Percentiles rank a stretch among this genome's conserved stretches.
Evolutionary conservation across 2,797 vertebrate genomes (phyloP).

Genomic region (Microchirus variegatus): DNA sequence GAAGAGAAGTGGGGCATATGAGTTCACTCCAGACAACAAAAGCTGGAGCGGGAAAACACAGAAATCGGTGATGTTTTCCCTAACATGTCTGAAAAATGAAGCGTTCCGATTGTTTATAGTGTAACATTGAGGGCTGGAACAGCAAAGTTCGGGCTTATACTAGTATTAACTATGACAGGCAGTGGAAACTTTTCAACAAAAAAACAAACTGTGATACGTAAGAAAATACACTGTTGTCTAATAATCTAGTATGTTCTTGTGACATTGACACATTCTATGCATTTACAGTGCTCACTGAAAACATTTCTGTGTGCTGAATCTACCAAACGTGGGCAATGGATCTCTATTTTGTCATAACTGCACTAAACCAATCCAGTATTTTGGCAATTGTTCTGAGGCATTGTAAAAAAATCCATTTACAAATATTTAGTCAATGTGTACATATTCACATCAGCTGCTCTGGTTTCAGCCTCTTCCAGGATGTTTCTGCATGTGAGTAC

Average conservation of each 20-base stretch:
- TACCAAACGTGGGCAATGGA: slow-evolving; percentile 25
- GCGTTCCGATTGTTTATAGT: slow-evolving; percentile 41
- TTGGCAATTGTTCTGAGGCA: slow-evolving; percentile 62
- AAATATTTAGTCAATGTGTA: slow-evolving; percentile 56
- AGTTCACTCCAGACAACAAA: slow-evolving; percentile 67
- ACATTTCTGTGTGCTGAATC: slow-evolving; percentile 21
- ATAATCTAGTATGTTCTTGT: slow-evolving; percentile 37
- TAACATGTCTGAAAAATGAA: slow-evolving; percentile 50
- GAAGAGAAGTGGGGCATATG: slow-evolving; percentile 50
- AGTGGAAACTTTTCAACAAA: slow-evolving; percentile 52
- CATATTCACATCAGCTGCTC: slow-evolving; percentile 35
- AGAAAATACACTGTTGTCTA: slow-evolving; percentile 25
- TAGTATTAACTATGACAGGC: slow-evolving; percentile 31
- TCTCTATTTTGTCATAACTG: slow-evolving; percentile 48
- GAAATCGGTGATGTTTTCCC: slow-evolving; percentile 60
- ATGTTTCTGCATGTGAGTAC: slow-evolving; percentile 47
- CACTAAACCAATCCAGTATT: slow-evolving; percentile 52
- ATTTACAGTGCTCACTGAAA: slow-evolving; percentile 21
- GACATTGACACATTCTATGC: slow-evolving; percentile 25
- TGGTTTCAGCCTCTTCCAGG: slow-evolving; percentile 30
- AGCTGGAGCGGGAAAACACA: slow-evolving; percentile 52
- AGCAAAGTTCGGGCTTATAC: slow-evolving; percentile 39
- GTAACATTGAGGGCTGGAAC: slow-evolving; percentile 34
- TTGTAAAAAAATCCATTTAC: slow-evolving; percentile 49
- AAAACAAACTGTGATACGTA: background rate